Evolutionary conservation across 2,113 vertebrate genomes (phyloP), one percentile per base, ranked within the genome.

Genomic region (Callipepla californica): DNA sequence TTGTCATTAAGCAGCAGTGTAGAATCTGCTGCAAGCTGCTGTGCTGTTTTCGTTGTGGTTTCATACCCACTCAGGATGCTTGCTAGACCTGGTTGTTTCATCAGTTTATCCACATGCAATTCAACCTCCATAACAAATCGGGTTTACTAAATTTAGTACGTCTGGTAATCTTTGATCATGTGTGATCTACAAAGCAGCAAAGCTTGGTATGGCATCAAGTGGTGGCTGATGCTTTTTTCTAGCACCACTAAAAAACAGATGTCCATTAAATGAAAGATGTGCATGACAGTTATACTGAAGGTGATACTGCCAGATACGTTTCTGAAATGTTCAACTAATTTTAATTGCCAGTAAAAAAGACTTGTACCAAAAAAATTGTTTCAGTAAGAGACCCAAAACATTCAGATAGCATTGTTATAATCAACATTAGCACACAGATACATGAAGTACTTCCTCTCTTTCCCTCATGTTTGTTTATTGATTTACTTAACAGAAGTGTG

Each of bases 111-210:
- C 36, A 40, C 59, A 68, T 65, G 63, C 40, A 45, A 63, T 72
- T 91, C 81, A 95, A 91, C 89, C 88, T 89, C 70, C 76, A 77
- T 95, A 91, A 85, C 68, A 95, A 95, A 94, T 92, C 80, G 57
- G 11, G 23, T 81, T 86, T 93, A 91, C 85, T 94, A 94, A 74
- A 94, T 90, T 93, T 92, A 92, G 87, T 70, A 83, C 62, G 50
- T 72, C 83, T 84, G 91, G 87, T 93, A 95, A 96, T 91, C 87
- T 94, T 95, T 74, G 50, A 59, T 63, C 44, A 8, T 59, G 61
- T 69, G 87, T n/a, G 34, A 81, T 69, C 94, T 67, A 14, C 51
- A 87, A 63, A 86, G 69, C 82, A 91, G 36, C 69, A 92, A 44
- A 80, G 81, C 82, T 89, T 44, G 57, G 18, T 80, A 14, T 62